Conservation (phyloP, 2,113 vertebrate species). For the Amphilophus citrinellus region DNA sequence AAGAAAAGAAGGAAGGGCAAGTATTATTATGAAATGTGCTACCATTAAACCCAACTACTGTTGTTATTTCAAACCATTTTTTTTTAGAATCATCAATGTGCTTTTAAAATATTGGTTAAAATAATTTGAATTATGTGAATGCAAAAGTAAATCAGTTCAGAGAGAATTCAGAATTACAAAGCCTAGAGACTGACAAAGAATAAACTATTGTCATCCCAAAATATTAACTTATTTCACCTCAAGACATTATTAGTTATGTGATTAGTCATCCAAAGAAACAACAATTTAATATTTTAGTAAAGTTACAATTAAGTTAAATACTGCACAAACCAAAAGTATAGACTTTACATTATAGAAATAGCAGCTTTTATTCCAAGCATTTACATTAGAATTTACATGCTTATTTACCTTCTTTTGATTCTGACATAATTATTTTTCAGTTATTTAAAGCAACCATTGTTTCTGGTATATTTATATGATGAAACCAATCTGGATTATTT, state of each 20-base stretch:
- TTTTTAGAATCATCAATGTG: no score
- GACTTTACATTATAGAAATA: neutral
- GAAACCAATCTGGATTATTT: neutral
- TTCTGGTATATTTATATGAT: neutral
- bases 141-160: no score
- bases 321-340: neutral
- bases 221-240: neutral
- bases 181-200: neutral
- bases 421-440: neutral
- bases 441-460: no score
- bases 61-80: no score
- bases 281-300: neutral
- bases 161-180: neutral
- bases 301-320: neutral
- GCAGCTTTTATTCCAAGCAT: neutral
- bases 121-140: no score
- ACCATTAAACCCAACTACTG: no score
- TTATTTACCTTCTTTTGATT: neutral
- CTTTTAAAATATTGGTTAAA: no score
- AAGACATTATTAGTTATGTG: neutral
- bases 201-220: conserved; percentile 2
- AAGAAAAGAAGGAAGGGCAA: no score
- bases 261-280: neutral
- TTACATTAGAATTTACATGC: neutral
- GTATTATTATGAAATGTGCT: no score